Conservation (phyloP, 2,113 vertebrate genomes). For the Vimba vimba region DNA sequence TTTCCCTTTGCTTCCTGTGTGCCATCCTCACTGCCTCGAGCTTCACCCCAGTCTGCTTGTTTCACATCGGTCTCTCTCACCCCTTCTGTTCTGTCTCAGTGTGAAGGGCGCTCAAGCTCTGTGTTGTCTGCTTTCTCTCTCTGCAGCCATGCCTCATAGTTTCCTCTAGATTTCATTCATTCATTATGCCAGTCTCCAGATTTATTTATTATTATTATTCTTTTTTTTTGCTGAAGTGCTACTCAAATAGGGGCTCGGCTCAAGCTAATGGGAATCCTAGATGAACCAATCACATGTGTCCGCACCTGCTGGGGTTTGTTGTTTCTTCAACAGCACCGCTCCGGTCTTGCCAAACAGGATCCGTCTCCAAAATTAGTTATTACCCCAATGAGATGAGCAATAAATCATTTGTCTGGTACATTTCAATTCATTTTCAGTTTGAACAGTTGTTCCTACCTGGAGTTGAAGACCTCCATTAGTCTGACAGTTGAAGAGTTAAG, state of each 20-base stretch:
- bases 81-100: not conserved
- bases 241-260: not conserved
- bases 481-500: constrained; percentile 56
- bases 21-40: not conserved
- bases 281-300: constrained; percentile 14
- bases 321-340: constrained; percentile 18
- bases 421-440: constrained; percentile 62
- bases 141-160: not conserved
- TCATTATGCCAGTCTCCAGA: not conserved
- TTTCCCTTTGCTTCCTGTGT: not conserved
- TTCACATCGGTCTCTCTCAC: not conserved
- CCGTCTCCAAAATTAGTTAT: constrained; percentile 68
- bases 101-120: constrained; percentile 4
- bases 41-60: constrained; percentile 19
- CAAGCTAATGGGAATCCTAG: constrained; percentile 34
- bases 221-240: constrained; percentile 7
- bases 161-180: not conserved
- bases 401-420: constrained; percentile 62
- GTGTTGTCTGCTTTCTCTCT: constrained; percentile 15
- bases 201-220: not conserved
- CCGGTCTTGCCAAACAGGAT: constrained; percentile 48
- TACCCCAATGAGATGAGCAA: constrained; percentile 64
- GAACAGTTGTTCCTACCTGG: constrained; percentile 50
- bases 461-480: constrained; percentile 65
- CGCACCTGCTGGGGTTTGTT: constrained; percentile 42